Conservation (phyloP, 2,888 invertebrate genomes). For the Ormia ochracea region DNA sequence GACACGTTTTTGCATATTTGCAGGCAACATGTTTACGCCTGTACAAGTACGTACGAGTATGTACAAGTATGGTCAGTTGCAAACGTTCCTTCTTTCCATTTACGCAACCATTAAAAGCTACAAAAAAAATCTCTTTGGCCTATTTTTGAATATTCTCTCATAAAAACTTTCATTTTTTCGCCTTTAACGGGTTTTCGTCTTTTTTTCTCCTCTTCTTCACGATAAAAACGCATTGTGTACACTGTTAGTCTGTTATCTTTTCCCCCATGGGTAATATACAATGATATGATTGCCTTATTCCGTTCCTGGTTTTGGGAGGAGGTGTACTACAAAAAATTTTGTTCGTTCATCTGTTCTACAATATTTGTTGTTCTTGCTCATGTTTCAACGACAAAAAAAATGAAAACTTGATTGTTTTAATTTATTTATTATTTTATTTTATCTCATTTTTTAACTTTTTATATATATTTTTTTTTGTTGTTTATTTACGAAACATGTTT, state of each 20-base stretch:
- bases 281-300: conserved; percentile 33
- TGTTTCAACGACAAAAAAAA: conserved; percentile 1
- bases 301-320: neutral
- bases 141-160: neutral
- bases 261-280: conserved; percentile 36
- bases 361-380: conserved; percentile 8
- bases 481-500: conserved; percentile 15
- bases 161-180: neutral
- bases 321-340: neutral
- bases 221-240: conserved; percentile 4
- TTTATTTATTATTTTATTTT: conserved; percentile 14
- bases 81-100: neutral
- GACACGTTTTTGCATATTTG: too few relatives aligned
- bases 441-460: neutral
- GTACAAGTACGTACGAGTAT: too few relatives aligned
- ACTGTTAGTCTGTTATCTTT: conserved; percentile 3
- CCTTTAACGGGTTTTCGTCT: neutral
- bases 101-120: neutral
- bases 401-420: conserved; percentile 36
- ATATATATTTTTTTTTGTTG: neutral
- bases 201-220: neutral
- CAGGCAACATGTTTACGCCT: too few relatives aligned
- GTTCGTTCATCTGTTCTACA: neutral
- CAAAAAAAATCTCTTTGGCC: neutral
- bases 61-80: too few relatives aligned